Percentiles rank a stretch among this genome's conserved stretches.
Conservation (phyloP, 92 coral and sea anemone species). For the Desmophyllum pertusum region DNA sequence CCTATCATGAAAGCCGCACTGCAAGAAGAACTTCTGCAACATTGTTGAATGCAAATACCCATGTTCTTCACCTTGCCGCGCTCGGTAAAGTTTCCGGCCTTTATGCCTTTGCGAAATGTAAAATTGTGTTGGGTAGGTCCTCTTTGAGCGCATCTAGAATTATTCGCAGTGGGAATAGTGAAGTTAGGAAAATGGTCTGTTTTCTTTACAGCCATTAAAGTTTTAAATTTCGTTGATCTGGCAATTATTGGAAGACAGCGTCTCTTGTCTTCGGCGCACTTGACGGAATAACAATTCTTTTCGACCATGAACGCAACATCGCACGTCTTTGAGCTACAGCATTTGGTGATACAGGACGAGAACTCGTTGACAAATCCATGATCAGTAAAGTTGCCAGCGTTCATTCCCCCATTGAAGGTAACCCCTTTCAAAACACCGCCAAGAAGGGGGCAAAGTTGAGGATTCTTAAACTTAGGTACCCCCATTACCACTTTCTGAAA, state of each 20-base stretch:
- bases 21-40: slow-evolving; percentile 69
- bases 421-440: slow-evolving; percentile 53
- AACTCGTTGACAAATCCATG: slow-evolving; percentile 37
- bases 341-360: slow-evolving; percentile 46
- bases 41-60: slow-evolving; percentile 60
- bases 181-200: slow-evolving; percentile 13
- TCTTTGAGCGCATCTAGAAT: slow-evolving; percentile 14
- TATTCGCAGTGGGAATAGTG: not conserved
- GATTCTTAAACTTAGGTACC: not conserved
- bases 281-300: slow-evolving; percentile 67
- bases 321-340: slow-evolving; percentile 58
- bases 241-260: slow-evolving; percentile 70
- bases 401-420: slow-evolving; percentile 70
- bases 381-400: slow-evolving; percentile 65
- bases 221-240: slow-evolving; percentile 50
- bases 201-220: slow-evolving; percentile 61
- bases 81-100: slow-evolving; percentile 70
- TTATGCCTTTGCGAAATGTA: slow-evolving; percentile 67
- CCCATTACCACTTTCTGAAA: not conserved
- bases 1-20: slow-evolving; percentile 81
- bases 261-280: slow-evolving; percentile 66
- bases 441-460: slow-evolving; percentile 41
- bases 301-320: slow-evolving; percentile 70
- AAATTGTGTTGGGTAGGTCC: slow-evolving; percentile 43
- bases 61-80: slow-evolving; percentile 64